Percentiles rank a stretch among this genome's conserved stretches.
Evolutionary conservation across 2,888 invertebrate species (phyloP).

Genomic region (Nebria salina): DNA sequence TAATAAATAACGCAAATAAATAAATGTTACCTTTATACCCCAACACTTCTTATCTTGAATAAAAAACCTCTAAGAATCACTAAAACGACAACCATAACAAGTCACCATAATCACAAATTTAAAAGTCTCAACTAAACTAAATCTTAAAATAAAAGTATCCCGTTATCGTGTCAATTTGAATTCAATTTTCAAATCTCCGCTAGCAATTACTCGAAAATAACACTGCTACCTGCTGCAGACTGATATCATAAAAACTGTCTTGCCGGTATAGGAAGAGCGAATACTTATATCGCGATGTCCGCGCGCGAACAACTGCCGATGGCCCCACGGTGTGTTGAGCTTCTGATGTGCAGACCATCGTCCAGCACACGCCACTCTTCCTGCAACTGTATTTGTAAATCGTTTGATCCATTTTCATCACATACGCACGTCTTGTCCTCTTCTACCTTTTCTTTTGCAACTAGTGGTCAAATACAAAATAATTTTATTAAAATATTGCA

Average conservation of each 20-base stretch:
- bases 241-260: conserved; percentile 24
- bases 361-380: conserved; percentile 6
- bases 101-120: conserved; percentile 3
- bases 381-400: conserved; percentile 29
- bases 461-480: too few species aligned
- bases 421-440: conserved; percentile 3
- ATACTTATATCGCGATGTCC: conserved; percentile 34
- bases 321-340: conserved; percentile 2
- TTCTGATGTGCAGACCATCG: not conserved
- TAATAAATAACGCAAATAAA: not conserved
- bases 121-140: not conserved
- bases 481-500: too few species aligned
- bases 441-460: not conserved
- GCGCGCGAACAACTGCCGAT: conserved; percentile 15
- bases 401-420: conserved; percentile 40
- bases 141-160: conserved; percentile 6
- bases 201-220: conserved; percentile 4
- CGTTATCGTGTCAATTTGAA: not conserved
- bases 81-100: not conserved
- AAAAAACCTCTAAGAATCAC: not conserved
- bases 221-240: not conserved
- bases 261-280: conserved; percentile 5
- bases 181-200: not conserved
- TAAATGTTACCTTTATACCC: not conserved
- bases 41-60: not conserved